These are phyloP conservation scores for Tachycineta bicolor DNA, from an alignment of 2,113 vertebrate species.

Conservation along the genomic window DNA sequence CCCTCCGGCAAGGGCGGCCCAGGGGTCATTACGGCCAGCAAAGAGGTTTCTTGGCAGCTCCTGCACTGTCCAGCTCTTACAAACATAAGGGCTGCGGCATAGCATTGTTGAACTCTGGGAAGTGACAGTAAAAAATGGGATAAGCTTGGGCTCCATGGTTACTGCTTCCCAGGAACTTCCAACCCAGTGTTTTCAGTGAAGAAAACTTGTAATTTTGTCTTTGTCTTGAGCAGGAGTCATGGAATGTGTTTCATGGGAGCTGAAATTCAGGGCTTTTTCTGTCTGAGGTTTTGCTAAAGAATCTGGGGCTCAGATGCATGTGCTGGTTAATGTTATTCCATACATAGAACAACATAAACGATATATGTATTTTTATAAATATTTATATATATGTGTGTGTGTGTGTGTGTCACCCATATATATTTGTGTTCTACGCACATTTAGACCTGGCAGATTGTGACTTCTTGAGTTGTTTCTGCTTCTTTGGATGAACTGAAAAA, in stretches of 20 bases:
- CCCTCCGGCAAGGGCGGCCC: not conserved
- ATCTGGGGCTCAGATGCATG: not conserved
- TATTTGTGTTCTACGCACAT: not conserved
- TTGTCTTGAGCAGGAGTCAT: not conserved
- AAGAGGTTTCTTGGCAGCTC: constrained; percentile 16
- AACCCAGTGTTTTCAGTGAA: not conserved
- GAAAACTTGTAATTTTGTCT: not conserved
- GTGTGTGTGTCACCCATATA: not conserved
- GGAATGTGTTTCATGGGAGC: not conserved
- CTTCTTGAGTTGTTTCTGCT: not conserved
- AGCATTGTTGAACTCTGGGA: not conserved
- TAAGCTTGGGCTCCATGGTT: not conserved
- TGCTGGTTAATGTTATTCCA: not conserved
- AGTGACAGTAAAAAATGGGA: not conserved
- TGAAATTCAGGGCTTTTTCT: not conserved
- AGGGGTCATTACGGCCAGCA: not conserved
- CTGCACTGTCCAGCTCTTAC: not conserved
- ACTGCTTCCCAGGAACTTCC: not conserved
- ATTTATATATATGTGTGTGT: fast-evolving
- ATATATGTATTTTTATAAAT: fast-evolving
- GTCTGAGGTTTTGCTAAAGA: not conserved
- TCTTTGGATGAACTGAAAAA: not conserved
- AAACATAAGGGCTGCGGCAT: not conserved
- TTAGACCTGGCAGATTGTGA: not conserved
- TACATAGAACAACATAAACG: not conserved